A percentile compares a stretch with the other conserved stretches of the same genome.
These are phyloP conservation scores for Scolopax rusticola DNA, from an alignment of 2,797 vertebrate genomes.

Conservation along the genomic window DNA sequence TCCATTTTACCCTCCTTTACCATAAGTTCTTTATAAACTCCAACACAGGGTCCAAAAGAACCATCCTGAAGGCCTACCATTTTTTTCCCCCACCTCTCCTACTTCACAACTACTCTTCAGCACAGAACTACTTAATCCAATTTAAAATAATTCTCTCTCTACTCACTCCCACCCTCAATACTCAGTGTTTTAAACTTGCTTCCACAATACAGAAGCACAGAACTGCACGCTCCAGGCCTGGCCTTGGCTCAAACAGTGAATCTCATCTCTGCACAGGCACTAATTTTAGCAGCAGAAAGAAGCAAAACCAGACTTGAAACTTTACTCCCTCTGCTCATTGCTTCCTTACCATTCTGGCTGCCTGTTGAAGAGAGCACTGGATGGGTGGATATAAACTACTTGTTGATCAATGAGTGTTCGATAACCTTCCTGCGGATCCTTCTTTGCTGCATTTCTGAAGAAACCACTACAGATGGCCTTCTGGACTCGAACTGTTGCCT, in stretches of 20 bases:
- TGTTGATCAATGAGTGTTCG: conserved; percentile 97
- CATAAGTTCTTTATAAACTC: not conserved
- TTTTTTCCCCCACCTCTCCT: not conserved
- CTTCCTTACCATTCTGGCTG: conserved; percentile 94
- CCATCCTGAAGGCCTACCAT: not conserved
- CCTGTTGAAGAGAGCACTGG: conserved; percentile 96
- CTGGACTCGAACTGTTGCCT: conserved; percentile 96
- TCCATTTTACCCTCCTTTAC: not conserved
- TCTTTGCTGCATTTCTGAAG: conserved; percentile 97
- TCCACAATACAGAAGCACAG: not conserved
- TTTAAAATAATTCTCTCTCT: not conserved
- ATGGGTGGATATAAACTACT: conserved; percentile 98
- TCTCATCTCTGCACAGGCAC: not conserved
- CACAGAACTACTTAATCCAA: not conserved
- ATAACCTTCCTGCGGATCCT: conserved; percentile 98
- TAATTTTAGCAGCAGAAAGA: not conserved
- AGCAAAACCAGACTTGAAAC: not conserved
- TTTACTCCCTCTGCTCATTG: not conserved
- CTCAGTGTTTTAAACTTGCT: not conserved
- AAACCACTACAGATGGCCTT: conserved; percentile 99
- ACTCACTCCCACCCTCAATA: not conserved
- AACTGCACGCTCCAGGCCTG: not conserved
- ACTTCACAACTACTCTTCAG: not conserved
- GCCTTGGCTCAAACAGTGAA: not conserved
- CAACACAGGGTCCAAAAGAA: not conserved